These are phyloP conservation scores for Telmatherina bonti DNA, from an alignment of 2,797 vertebrate genomes.

Conservation along the genomic window DNA sequence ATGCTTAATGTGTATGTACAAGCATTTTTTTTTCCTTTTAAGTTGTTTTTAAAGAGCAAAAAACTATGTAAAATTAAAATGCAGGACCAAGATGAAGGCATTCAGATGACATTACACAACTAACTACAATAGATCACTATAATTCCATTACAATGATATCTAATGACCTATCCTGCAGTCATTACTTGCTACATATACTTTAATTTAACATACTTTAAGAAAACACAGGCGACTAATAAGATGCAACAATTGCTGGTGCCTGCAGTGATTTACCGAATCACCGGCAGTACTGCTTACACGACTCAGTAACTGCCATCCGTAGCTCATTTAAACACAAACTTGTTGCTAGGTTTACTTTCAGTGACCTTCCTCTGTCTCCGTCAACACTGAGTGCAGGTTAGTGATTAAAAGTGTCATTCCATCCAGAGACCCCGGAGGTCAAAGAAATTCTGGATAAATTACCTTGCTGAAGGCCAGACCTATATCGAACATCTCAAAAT, in stretches of 20 bases:
- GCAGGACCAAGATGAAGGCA: not conserved
- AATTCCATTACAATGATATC: no score
- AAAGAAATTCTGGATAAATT: slow-evolving; percentile 72
- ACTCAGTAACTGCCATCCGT: slow-evolving; percentile 8
- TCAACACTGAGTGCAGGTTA: slow-evolving; percentile 46
- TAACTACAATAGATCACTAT: no score
- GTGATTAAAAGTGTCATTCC: slow-evolving; percentile 76
- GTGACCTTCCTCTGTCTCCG: slow-evolving; percentile 37
- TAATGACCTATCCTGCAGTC: not conserved
- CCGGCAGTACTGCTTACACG: not conserved
- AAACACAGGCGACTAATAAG: slow-evolving; percentile 27
- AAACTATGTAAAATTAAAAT: not conserved
- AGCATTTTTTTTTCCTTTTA: not conserved
- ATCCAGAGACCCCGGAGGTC: slow-evolving; percentile 64
- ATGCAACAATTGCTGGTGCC: not conserved
- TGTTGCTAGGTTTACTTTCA: slow-evolving; percentile 34
- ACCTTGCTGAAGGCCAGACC: slow-evolving; percentile 55
- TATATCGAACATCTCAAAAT: slow-evolving; percentile 59
- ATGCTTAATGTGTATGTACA: not conserved
- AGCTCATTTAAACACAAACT: slow-evolving; percentile 15
- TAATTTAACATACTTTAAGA: not conserved
- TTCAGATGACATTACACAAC: not conserved
- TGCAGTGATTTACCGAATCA: slow-evolving; percentile 10
- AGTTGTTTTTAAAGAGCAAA: not conserved
- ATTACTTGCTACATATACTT: not conserved